phyloP scores from a whole-genome alignment of 2,113 vertebrate genomes.

The Nettapus auritus region DNA sequence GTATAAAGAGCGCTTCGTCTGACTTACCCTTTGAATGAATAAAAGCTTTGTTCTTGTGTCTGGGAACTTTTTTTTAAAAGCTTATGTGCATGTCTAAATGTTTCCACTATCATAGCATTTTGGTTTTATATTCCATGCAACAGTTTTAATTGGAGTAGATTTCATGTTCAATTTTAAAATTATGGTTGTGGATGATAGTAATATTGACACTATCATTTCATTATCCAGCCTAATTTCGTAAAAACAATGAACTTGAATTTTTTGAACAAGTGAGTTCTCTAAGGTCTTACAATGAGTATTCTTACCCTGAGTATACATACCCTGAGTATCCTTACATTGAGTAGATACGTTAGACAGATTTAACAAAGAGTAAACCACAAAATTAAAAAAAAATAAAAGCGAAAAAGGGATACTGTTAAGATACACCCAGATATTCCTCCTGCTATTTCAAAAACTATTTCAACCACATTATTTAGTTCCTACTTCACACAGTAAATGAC shows the following conservation, averaged over 20 bases:
- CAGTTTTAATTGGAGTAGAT: conserved; percentile 21
- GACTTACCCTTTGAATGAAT: conserved; percentile 47
- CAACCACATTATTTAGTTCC: background rate
- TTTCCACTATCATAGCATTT: conserved; percentile 20
- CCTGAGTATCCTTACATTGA: background rate
- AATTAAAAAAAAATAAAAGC: background rate
- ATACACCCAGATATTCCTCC: background rate
- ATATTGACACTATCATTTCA: background rate
- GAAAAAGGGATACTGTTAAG: background rate
- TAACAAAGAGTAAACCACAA: background rate
- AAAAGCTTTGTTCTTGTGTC: conserved; percentile 56
- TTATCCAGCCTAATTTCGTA: conserved; percentile 43
- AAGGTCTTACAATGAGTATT: background rate
- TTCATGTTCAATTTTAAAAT: conserved; percentile 34
- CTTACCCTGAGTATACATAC: background rate
- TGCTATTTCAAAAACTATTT: background rate
- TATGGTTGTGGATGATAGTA: background rate
- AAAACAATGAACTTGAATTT: conserved; percentile 37
- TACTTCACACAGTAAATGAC: background rate
- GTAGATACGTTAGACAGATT: background rate
- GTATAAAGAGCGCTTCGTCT: conserved; percentile 47
- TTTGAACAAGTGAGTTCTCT: background rate
- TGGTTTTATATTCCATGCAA: conserved; percentile 40
- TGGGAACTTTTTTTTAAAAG: conserved; percentile 37
- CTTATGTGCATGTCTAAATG: conserved; percentile 37